Evolutionary conservation across 2,113 vertebrate species (phyloP).

Genomic region (Lonchura striata): DNA sequence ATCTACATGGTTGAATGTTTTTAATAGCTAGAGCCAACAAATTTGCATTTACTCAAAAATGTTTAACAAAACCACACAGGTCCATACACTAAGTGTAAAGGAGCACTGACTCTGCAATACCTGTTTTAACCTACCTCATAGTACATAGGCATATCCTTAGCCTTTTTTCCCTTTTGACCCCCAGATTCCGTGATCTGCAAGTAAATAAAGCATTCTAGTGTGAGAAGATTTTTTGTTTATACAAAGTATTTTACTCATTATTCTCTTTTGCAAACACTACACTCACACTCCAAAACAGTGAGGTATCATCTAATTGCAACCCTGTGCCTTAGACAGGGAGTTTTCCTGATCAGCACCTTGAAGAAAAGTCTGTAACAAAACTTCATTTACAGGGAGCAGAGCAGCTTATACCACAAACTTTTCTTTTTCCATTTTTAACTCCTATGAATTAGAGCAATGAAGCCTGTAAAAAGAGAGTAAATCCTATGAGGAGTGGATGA

Average conservation of each 20-base stretch:
- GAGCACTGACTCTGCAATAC: neutral
- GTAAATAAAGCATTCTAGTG: neutral
- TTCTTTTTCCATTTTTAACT: neutral
- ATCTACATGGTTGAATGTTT: neutral
- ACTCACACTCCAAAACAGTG: neutral
- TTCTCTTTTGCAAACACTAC: neutral
- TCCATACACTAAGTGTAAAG: neutral
- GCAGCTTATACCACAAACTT: neutral
- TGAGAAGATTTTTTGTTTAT: neutral
- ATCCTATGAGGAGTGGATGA: neutral
- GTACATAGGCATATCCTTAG: constrained; percentile 67
- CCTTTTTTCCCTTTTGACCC: constrained; percentile 77
- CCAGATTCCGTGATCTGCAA: constrained; percentile 79
- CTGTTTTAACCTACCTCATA: constrained; percentile 77
- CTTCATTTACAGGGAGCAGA: neutral
- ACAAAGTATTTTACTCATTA: neutral
- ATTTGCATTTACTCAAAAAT: neutral
- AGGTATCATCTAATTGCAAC: neutral
- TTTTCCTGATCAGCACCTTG: neutral
- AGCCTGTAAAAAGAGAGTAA: neutral
- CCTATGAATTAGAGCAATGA: neutral
- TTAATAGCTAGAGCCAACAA: neutral
- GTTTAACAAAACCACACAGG: neutral
- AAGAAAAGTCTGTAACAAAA: neutral
- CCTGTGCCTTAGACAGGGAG: neutral